Percentiles rank a stretch among this genome's conserved stretches.
Evolutionary conservation across 2,797 vertebrate species (phyloP).

Genomic region (Tapera naevia): DNA sequence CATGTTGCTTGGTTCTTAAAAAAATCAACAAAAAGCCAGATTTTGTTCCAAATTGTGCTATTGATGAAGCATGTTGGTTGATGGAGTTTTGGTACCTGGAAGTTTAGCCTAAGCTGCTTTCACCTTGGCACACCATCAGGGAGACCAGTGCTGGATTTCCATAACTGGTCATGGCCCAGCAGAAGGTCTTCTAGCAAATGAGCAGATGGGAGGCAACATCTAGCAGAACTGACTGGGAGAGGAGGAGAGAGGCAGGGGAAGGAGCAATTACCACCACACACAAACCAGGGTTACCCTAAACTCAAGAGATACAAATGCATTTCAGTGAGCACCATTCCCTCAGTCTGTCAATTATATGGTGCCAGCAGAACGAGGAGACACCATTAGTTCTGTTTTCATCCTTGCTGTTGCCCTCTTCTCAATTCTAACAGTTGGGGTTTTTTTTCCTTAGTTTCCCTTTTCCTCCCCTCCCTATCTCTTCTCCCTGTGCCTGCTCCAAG

Average conservation of each 20-base stretch:
- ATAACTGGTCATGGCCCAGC: not conserved
- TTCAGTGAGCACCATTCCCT: not conserved
- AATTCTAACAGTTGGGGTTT: not conserved
- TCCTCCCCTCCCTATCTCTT: conserved; percentile 6
- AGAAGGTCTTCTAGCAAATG: not conserved
- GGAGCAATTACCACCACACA: not conserved
- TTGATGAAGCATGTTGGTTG: not conserved
- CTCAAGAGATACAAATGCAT: not conserved
- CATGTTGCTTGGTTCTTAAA: not conserved
- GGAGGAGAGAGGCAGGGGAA: not conserved
- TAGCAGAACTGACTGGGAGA: not conserved
- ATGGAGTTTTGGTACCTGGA: not conserved
- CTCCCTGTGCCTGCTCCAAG: conserved; percentile 2
- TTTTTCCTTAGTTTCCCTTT: not conserved
- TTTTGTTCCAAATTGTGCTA: not conserved
- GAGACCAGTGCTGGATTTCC: not conserved
- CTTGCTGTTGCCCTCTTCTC: not conserved
- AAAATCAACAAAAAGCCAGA: not conserved
- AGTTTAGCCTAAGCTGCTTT: not conserved
- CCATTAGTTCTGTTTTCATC: not conserved
- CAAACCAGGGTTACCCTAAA: not conserved
- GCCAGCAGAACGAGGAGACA: not conserved
- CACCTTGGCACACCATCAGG: not conserved
- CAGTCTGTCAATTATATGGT: not conserved
- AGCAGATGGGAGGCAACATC: not conserved